Evolutionary conservation across 2,888 invertebrate genomes (phyloP).

Genomic region (Ferrisia virgata): DNA sequence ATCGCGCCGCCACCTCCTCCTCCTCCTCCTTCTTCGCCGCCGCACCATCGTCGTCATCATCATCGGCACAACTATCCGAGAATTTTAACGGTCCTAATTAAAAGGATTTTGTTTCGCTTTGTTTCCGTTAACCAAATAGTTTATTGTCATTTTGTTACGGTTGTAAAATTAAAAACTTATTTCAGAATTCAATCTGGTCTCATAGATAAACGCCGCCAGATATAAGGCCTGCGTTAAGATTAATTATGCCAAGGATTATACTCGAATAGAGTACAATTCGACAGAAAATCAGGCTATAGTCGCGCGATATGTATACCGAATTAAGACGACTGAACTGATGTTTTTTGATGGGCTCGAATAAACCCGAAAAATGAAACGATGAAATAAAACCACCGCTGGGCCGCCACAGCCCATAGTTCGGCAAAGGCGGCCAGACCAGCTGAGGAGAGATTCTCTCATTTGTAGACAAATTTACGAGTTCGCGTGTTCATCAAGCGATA

Average conservation of each 20-base stretch:
- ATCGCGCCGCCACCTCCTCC: background rate
- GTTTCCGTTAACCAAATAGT: constrained; percentile 14
- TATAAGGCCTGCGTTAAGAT: background rate
- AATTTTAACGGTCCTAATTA: constrained; percentile 15
- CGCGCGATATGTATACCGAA: background rate
- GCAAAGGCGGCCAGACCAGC: no score
- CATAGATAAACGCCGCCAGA: background rate
- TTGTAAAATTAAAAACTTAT: constrained; percentile 13
- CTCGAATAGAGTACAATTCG: background rate
- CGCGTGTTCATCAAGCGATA: background rate
- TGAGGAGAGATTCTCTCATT: no score
- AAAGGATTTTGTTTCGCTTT: constrained; percentile 1
- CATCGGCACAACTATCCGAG: background rate
- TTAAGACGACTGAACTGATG: background rate
- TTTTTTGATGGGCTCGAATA: background rate
- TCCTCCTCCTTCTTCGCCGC: background rate
- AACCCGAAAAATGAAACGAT: background rate
- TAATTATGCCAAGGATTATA: background rate
- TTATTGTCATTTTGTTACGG: constrained; percentile 11
- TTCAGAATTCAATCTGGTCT: background rate
- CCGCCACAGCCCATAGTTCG: background rate
- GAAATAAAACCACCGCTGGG: background rate
- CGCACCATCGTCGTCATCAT: background rate
- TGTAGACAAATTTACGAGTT: background rate
- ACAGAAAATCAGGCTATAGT: background rate